A percentile compares a stretch with the other conserved stretches of the same genome.
phyloP scores from a whole-genome alignment of 2,888 invertebrate genomes.

The Trissolcus brochymenae region DNA sequence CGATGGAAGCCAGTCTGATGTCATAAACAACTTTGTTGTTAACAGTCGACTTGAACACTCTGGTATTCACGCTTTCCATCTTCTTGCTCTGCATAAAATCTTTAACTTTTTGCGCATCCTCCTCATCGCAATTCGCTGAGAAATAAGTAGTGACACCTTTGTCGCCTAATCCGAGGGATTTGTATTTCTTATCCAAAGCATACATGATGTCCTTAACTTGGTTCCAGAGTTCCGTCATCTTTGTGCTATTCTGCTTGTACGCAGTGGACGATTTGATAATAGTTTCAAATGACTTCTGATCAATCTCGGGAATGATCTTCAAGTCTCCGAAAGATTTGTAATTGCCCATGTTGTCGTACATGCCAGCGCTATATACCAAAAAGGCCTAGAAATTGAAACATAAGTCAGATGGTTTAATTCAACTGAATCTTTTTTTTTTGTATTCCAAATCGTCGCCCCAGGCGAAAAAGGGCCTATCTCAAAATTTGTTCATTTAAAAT shows the following conservation, averaged over 20 bases:
- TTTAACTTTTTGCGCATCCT: constrained; percentile 87
- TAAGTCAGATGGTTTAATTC: too few species aligned
- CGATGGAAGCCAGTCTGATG: constrained; percentile 85
- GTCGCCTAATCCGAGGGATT: constrained; percentile 85
- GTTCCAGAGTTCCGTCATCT: constrained; percentile 81
- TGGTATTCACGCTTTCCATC: constrained; percentile 90
- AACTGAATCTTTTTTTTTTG: too few species aligned
- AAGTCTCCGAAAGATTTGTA: constrained; percentile 97
- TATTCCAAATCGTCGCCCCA: too few species aligned
- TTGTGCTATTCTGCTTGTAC: constrained; percentile 79
- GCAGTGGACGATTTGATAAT: constrained; percentile 85
- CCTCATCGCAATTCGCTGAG: constrained; percentile 89
- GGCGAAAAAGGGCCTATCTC: too few species aligned
- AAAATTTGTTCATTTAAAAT: too few species aligned
- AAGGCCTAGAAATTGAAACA: constrained; percentile 80
- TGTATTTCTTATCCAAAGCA: constrained; percentile 83
- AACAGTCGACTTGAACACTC: constrained; percentile 88
- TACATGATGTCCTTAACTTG: constrained; percentile 82
- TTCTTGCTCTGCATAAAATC: constrained; percentile 87
- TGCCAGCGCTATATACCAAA: constrained; percentile 89
- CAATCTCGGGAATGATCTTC: constrained; percentile 92
- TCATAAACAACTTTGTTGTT: constrained; percentile 73
- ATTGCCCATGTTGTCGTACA: constrained; percentile 94
- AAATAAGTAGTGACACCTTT: constrained; percentile 95
- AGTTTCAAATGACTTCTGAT: constrained; percentile 83